Percentiles rank a stretch among this genome's conserved stretches.
These are phyloP conservation scores for Tiaroga cobitis DNA, from an alignment of 2,797 vertebrate genomes.

Conservation along the genomic window DNA sequence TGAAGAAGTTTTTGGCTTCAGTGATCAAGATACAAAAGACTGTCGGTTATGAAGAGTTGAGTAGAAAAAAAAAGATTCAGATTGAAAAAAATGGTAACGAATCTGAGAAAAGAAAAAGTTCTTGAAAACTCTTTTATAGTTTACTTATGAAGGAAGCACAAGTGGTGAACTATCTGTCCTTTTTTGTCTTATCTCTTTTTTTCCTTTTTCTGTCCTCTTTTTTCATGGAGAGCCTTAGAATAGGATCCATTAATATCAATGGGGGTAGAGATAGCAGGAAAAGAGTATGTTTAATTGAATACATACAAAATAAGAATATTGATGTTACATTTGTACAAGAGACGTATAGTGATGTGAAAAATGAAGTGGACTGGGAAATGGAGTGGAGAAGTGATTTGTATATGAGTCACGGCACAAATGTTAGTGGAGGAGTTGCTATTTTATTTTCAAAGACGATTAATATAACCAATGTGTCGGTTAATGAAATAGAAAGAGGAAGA, in stretches of 20 bases:
- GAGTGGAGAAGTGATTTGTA: not conserved
- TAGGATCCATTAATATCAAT: not conserved
- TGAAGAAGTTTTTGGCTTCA: not conserved
- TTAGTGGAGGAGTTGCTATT: slow-evolving; percentile 8
- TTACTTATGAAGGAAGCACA: not conserved
- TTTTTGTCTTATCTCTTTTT: not conserved
- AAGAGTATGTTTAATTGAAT: not conserved
- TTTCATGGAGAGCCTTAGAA: not conserved
- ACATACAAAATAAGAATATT: not conserved
- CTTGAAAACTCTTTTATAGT: not conserved
- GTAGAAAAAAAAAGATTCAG: not conserved
- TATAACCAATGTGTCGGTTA: not conserved
- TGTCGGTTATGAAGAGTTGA: not conserved
- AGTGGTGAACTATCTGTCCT: not conserved
- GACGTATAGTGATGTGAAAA: not conserved
- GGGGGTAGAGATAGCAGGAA: not conserved
- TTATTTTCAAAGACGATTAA: not conserved
- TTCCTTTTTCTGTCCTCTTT: not conserved
- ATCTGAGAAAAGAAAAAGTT: not conserved
- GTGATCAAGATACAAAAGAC: not conserved
- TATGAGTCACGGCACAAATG: not conserved
- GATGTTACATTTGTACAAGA: not conserved
- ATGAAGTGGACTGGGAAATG: not conserved
- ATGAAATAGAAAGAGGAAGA: not conserved
- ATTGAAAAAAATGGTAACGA: not conserved